These are phyloP conservation scores for Rhingia rostrata DNA, from an alignment of 2,888 invertebrate species.

Conservation along the genomic window DNA sequence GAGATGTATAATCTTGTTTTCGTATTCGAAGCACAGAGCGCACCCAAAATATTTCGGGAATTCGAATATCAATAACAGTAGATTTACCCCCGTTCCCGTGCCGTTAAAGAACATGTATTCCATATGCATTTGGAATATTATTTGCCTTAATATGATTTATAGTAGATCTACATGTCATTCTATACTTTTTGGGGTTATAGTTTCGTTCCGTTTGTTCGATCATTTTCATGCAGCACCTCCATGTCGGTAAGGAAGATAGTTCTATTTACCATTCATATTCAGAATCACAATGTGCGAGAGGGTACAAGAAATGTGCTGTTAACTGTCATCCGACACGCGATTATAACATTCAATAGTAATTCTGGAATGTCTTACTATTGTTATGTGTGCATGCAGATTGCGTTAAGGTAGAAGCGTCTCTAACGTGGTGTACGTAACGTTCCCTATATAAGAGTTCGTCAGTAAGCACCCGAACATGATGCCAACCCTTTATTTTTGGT, in stretches of 20 bases:
- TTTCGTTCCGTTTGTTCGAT: constrained; percentile 48
- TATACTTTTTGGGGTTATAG: constrained; percentile 33
- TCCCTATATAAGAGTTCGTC: constrained; percentile 17
- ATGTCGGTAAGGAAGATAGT: neutral
- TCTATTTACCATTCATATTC: constrained; percentile 8
- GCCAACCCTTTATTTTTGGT: constrained; percentile 63
- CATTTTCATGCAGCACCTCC: constrained; percentile 25
- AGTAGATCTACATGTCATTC: constrained; percentile 57
- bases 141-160: constrained; percentile 18
- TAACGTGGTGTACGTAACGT: neutral
- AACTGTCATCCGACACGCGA: constrained; percentile 76
- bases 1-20: constrained; percentile 57
- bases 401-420: constrained; percentile 53
- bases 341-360: constrained; percentile 75
- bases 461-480: constrained; percentile 26
- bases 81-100: neutral
- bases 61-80: constrained; percentile 33
- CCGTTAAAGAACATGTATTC: constrained; percentile 62
- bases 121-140: constrained; percentile 57
- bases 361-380: constrained; percentile 73
- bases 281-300: constrained; percentile 12
- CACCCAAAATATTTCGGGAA: constrained; percentile 69
- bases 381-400: constrained; percentile 75
- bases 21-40: constrained; percentile 44
- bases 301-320: constrained; percentile 67